Base-by-base conservation (phyloP, 2,113 vertebrate species). In the Neogale vison region DNA sequence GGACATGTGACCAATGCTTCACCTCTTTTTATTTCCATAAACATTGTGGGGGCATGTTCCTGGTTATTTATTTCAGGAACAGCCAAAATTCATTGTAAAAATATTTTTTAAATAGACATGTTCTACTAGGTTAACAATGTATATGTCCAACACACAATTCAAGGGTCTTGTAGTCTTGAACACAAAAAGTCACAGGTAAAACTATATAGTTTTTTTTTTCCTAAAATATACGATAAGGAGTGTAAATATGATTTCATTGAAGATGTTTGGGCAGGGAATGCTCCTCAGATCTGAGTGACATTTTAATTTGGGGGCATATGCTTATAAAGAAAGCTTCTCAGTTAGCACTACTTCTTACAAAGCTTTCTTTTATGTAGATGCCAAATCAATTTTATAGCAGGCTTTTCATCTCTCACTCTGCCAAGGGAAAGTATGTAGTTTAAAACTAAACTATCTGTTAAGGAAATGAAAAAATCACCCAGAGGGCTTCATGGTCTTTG, bases 371-470 rank as follows among this genome's bases (percentile, higher is more conserved):
- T 80, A 95, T 97, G 52, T 96, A 93, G 94, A 96, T 96, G 95
- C 95, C 96, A 97, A 98, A 98, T 95, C 36, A 98, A 92, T 88
- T 98, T 98, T 98, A 97, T 94, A 98, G 93, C n/a, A 98, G 92
- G 80, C 61, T 96, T 98, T 98, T 98, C 96, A 98, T 98, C 97
- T 98, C 84, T 94, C 57, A 76, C 72, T 95, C 87, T 98, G 84
- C 89, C 67, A 97, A 95, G 72, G 93, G 96, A 89, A 97, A 98
- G 72, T 95, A 96, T 97, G n/a, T 31, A 96, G 63, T 98, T 98
- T 97, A 97, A 97, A 97, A 98, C 97, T 97, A 97, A 98, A 97
- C 88, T 98, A 74, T 98, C 80, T 98, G 97, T 98, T 98, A 97
- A 98, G 98, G 52, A 98, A 98, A 97, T 98, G 77, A 96, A 98